Percentiles rank a stretch among this genome's conserved stretches.
These are phyloP conservation scores for Chelonoidis abingdonii DNA, from an alignment of 2,113 vertebrate species.

Conservation along the genomic window DNA sequence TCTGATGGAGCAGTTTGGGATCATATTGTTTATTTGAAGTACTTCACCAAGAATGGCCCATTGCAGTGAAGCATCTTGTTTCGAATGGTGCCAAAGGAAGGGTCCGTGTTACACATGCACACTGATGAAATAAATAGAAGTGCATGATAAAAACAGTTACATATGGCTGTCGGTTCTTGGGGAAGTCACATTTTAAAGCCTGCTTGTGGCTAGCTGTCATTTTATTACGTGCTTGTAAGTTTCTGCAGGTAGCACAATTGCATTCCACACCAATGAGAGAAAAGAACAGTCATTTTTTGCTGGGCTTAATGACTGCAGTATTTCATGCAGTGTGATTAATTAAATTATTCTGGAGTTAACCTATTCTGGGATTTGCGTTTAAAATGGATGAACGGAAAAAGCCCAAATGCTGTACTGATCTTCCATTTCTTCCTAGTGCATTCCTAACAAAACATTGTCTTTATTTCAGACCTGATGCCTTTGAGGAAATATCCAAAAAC, in stretches of 20 bases:
- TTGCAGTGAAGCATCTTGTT: neutral
- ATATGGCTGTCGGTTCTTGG: neutral
- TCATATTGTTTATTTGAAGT: conserved; percentile 40
- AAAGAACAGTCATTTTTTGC: conserved; percentile 21
- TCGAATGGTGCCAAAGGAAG: conserved; percentile 13
- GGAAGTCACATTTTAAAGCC: conserved; percentile 33
- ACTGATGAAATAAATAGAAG: conserved; percentile 21
- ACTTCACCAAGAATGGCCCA: conserved; percentile 18
- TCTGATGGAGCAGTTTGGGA: conserved; percentile 39
- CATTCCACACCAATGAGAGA: neutral
- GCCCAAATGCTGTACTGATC: conserved; percentile 21
- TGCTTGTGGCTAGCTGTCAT: neutral
- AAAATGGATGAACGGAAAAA: conserved; percentile 56
- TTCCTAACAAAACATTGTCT: conserved; percentile 61
- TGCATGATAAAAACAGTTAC: neutral
- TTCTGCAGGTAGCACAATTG: conserved; percentile 19
- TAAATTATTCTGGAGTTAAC: conserved; percentile 69
- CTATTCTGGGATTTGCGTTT: conserved; percentile 63
- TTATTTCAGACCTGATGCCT: conserved; percentile 63
- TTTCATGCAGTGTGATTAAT: conserved; percentile 63
- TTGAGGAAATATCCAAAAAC: conserved; percentile 52
- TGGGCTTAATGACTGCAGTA: conserved; percentile 56
- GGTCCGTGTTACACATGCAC: conserved; percentile 3
- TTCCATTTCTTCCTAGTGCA: neutral
- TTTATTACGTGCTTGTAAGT: neutral